These are phyloP conservation scores for Crotalus helleri DNA, from an alignment of 2,113 vertebrate genomes.

Conservation along the genomic window DNA sequence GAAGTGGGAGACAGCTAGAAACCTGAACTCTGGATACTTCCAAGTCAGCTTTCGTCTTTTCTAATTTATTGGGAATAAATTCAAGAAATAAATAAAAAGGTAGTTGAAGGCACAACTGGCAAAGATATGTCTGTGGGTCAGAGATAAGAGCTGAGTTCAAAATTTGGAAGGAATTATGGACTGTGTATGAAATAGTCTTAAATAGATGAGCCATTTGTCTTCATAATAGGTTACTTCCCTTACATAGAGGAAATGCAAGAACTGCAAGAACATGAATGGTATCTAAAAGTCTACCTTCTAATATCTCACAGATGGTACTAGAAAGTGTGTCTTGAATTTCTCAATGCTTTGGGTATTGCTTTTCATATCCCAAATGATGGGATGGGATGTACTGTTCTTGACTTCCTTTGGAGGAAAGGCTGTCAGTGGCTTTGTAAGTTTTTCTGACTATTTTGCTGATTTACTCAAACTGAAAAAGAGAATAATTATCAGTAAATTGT, in stretches of 20 bases:
- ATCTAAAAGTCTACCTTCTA: not conserved
- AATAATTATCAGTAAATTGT: not conserved
- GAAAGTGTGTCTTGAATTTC: not conserved
- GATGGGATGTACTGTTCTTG: not conserved
- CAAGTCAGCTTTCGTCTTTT: not conserved
- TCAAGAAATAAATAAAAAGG: slow-evolving; percentile 6
- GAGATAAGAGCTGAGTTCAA: not conserved
- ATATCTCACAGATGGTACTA: not conserved
- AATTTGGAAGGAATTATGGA: not conserved
- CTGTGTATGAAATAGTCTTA: not conserved
- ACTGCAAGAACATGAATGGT: not conserved
- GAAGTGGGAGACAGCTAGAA: not conserved
- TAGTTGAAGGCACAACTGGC: not conserved
- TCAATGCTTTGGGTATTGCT: not conserved
- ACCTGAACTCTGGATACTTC: not conserved
- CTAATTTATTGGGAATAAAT: not conserved
- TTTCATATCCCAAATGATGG: not conserved
- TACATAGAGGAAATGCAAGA: not conserved
- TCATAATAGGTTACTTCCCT: not conserved
- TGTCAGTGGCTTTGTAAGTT: not conserved
- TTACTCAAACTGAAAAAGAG: not conserved
- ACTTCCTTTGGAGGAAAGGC: not conserved
- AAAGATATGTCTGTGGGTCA: not conserved
- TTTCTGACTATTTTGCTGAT: not conserved
- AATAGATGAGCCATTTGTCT: not conserved